Percentiles rank a stretch among this genome's conserved stretches.
Evolutionary conservation across 2,113 vertebrate genomes (phyloP).

Genomic region (Lynx canadensis): DNA sequence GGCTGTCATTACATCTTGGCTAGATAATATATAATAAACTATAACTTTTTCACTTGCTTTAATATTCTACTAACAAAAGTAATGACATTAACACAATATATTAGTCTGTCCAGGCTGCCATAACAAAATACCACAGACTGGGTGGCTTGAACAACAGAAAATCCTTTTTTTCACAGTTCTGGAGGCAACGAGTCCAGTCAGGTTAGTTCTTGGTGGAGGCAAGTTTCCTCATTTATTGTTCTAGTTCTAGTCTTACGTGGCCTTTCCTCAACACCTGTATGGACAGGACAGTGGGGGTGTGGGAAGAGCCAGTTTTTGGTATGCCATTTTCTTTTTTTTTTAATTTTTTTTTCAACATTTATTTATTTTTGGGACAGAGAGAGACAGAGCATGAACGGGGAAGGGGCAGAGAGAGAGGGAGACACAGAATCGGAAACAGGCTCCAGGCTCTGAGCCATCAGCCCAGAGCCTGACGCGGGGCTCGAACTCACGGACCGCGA

Average conservation of each 20-base stretch:
- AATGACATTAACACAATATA: neutral
- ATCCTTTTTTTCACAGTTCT: neutral
- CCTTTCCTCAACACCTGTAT: rapidly evolving
- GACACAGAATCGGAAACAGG: no score
- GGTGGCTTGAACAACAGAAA: neutral
- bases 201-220: neutral
- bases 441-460: no score
- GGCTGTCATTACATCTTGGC: neutral
- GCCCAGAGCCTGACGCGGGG: no score
- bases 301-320: neutral
- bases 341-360: no score
- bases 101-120: neutral
- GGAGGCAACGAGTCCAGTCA: neutral
- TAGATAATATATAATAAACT: neutral
- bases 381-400: no score
- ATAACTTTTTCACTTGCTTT: neutral
- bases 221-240: neutral
- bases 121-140: neutral
- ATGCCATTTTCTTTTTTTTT: neutral
- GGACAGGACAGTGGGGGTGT: neutral
- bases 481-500: no score
- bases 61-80: neutral
- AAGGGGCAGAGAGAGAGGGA: no score
- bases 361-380: no score
- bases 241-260: neutral